Evolutionary conservation across 2,797 vertebrate species (phyloP), one percentile per base, ranked within the genome.

Genomic region (Babyrousa celebensis): DNA sequence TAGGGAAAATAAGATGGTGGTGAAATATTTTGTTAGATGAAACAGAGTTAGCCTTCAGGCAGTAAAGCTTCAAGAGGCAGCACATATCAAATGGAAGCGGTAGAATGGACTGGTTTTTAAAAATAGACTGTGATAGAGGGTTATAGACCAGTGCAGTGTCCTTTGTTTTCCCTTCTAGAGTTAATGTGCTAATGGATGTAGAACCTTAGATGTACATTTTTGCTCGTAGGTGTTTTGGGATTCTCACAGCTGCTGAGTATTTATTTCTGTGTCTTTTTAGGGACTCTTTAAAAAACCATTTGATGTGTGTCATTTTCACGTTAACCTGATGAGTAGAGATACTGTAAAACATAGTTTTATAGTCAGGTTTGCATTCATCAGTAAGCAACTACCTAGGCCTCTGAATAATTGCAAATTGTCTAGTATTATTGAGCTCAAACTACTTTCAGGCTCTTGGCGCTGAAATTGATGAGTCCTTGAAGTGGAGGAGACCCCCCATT

Each of bases 11-110:
- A 84, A 79, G 65, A 67, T 62, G 36, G 83, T n/a, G 10, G 29
- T 48, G 25, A 68, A 85, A 43, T 84, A 48, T 74, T 91, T 97
- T 91, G 12, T 93, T 90, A 79, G 83, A 78, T 87, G 32, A 89
- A 89, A 75, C 52, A 75, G 21, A 63, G 16, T 48, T 23, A 84
- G 43, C 56, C 80, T 91, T 92, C 32, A 63, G 83, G 54, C 60
- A 85, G 3, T 78, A 80, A 92, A 63, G 32, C 87, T 77, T 85
- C 87, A 85, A 71, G 80, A 58, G 43, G 20, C 43, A 74, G 17
- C 25, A 1, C 63, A 32, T n/a, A 6, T 32, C 71, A 88, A 89
- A n/a, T 72, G 36, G 72, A 54, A 83, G 29, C 27, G 4, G 15
- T 27, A 18, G 78, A 85, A 6, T 6, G 43, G 71, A 58, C 40